Percentiles rank a stretch among this genome's conserved stretches.
Evolutionary conservation across 2,797 vertebrate genomes (phyloP).

Genomic region (Coregonus suidteri): DNA sequence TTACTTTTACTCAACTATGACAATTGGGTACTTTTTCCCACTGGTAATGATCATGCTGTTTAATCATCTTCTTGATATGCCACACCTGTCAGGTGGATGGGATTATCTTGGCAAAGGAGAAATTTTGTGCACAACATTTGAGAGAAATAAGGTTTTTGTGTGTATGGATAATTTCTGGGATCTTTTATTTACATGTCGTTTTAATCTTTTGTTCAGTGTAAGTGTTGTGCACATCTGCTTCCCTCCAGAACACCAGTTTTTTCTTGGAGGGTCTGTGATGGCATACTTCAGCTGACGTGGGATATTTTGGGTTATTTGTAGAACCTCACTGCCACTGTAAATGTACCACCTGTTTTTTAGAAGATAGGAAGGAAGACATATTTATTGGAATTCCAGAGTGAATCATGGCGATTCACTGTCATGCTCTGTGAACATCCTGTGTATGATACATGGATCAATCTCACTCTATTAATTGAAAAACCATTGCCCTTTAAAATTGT

Average conservation of each 20-base stretch:
- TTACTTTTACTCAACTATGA: too few species aligned
- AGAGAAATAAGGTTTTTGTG: too few species aligned
- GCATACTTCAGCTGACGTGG: constrained; percentile 16
- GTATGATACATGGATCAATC: constrained; percentile 34
- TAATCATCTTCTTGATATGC: too few species aligned
- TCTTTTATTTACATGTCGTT: too few species aligned
- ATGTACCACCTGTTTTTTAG: constrained; percentile 29
- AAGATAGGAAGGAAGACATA: constrained; percentile 31
- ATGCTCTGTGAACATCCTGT: constrained; percentile 18
- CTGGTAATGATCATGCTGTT: too few species aligned
- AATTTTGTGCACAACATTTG: too few species aligned
- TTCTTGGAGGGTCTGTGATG: not conserved
- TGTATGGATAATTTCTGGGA: too few species aligned
- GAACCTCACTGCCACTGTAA: constrained; percentile 2
- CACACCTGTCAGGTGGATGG: too few species aligned
- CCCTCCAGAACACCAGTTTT: not conserved
- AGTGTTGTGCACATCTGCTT: constrained; percentile 32
- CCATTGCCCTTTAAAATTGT: not conserved
- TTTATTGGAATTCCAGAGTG: constrained; percentile 12
- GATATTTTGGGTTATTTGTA: constrained; percentile 28
- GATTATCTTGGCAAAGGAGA: too few species aligned
- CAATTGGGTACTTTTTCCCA: too few species aligned
- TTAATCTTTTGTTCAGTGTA: not conserved
- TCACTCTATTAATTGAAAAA: constrained; percentile 23
- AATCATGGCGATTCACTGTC: not conserved